Conservation (phyloP, 2,797 vertebrate species). For the Coilia nasus region DNA sequence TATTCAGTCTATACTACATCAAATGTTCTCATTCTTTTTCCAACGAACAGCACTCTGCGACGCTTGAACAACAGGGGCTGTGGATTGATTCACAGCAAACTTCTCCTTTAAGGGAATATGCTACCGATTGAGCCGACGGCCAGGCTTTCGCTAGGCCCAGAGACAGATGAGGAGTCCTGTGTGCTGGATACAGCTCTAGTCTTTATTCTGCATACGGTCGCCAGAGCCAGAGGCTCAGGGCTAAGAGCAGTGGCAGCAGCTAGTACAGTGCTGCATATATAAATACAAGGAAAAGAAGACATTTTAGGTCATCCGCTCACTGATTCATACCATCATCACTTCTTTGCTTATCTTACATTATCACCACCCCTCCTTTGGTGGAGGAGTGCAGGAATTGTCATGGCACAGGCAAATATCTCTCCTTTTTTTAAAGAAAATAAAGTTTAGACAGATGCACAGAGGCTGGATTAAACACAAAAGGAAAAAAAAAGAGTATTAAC, state of each 20-base stretch:
- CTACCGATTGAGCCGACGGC: too few species aligned
- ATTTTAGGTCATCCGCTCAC: neutral
- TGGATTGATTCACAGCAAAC: too few species aligned
- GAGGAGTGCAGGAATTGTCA: neutral
- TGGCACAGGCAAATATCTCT: neutral
- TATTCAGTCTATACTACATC: too few species aligned
- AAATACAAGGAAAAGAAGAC: conserved; percentile 8
- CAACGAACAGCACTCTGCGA: too few species aligned
- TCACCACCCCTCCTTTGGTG: neutral
- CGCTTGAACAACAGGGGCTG: too few species aligned
- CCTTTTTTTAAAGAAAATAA: neutral
- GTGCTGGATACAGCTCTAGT: neutral
- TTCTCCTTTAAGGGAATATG: too few species aligned
- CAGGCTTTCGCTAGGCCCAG: too few species aligned
- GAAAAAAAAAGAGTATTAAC: neutral
- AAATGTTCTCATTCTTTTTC: too few species aligned
- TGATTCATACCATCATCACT: neutral
- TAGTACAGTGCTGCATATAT: conserved; percentile 12
- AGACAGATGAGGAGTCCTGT: too few species aligned
- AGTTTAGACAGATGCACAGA: neutral
- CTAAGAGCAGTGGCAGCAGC: neutral
- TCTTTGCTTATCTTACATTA: neutral
- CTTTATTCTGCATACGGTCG: conserved; percentile 10
- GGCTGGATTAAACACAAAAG: neutral
- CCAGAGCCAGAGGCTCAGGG: neutral